A percentile compares a stretch with the other conserved stretches of the same genome.
Conservation (phyloP, 2,113 vertebrate species). For the Gnathonemus echidnorhynchus region DNA sequence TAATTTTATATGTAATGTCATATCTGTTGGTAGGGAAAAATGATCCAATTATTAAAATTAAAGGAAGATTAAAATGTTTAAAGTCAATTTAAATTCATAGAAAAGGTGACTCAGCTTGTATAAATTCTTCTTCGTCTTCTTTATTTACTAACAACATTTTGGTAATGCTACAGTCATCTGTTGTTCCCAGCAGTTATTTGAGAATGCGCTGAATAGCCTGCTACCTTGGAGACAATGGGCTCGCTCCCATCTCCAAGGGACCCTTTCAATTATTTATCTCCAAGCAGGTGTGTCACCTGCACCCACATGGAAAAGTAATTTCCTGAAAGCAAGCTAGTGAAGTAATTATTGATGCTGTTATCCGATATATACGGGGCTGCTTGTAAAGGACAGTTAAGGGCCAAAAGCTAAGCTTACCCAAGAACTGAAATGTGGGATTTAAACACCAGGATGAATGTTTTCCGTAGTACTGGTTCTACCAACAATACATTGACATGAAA, state of each 20-base stretch:
- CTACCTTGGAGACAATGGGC: conserved; percentile 31
- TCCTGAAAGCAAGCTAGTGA: conserved; percentile 34
- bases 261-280: conserved; percentile 42
- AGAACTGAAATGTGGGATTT: not conserved
- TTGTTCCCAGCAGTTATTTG: conserved; percentile 24
- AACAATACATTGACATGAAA: not conserved
- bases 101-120: not conserved
- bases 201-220: not conserved
- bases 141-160: conserved; percentile 8
- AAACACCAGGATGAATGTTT: not conserved
- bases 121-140: not conserved
- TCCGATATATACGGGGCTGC: conserved; percentile 1
- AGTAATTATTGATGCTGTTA: conserved; percentile 45
- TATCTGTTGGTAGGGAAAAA: not conserved
- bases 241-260: conserved; percentile 26
- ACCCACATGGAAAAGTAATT: conserved; percentile 36
- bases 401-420: not conserved
- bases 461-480: not conserved
- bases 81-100: not conserved
- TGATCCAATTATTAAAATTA: not conserved
- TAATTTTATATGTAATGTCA: not conserved
- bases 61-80: not conserved
- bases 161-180: not conserved
- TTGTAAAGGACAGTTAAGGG: not conserved
- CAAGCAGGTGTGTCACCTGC: conserved; percentile 42